These are phyloP conservation scores for Nemurella pictetii DNA, from an alignment of 2,888 invertebrate species.

Conservation along the genomic window DNA sequence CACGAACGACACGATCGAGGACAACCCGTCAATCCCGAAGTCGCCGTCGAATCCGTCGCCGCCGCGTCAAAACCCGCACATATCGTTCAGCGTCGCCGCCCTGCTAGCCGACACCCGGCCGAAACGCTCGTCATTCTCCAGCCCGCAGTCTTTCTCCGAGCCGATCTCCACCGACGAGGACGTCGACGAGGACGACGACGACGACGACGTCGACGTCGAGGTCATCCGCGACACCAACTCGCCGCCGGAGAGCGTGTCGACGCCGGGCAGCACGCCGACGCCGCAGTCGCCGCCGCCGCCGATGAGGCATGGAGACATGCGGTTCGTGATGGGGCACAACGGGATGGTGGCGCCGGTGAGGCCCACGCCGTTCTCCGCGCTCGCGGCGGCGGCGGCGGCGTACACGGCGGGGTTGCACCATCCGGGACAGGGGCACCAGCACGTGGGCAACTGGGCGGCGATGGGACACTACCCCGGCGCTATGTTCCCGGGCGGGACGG, in stretches of 20 bases:
- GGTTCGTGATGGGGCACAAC: conserved; percentile 47
- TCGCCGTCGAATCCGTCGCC: conserved; percentile 19
- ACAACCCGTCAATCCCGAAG: conserved; percentile 35
- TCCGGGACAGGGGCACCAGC: conserved; percentile 30
- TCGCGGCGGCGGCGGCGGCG: conserved; percentile 68
- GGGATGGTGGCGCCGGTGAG: conserved; percentile 59
- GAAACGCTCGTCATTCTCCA: conserved; percentile 41
- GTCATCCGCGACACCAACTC: conserved; percentile 55
- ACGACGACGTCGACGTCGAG: conserved; percentile 72
- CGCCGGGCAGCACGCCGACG: conserved; percentile 32
- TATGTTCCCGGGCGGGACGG: conserved; percentile 39
- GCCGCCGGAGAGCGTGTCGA: conserved; percentile 31
- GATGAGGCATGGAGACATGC: conserved; percentile 26
- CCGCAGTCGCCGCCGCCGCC: conserved; percentile 36
- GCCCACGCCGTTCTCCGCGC: conserved; percentile 75
- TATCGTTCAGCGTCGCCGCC: conserved; percentile 84
- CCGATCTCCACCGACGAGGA: conserved; percentile 64
- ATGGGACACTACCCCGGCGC: conserved; percentile 41
- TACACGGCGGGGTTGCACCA: conserved; percentile 38
- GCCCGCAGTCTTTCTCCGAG: conserved; percentile 39
- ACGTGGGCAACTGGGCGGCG: conserved; percentile 34
- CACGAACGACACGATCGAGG: conserved; percentile 33
- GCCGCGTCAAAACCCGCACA: conserved; percentile 56
- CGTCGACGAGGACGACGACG: conserved; percentile 68
- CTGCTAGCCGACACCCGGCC: conserved; percentile 63